Percentiles rank a stretch among this genome's conserved stretches.
These are phyloP conservation scores for Lethrus apterus DNA, from an alignment of 1,140 invertebrate genomes.

Conservation along the genomic window DNA sequence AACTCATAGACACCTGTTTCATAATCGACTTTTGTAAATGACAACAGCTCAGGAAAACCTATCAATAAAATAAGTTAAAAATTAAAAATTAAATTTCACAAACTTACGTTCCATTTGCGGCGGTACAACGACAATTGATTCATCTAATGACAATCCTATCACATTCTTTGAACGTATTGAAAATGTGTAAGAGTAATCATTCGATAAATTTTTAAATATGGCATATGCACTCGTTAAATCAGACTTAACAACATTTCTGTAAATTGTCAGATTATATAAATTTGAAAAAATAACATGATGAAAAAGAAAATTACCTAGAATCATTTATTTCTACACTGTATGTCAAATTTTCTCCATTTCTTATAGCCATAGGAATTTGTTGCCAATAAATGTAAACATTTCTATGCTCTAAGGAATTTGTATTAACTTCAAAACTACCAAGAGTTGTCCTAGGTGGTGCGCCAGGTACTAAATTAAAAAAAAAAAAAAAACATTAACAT, in stretches of 20 bases:
- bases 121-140: slow-evolving; percentile 54
- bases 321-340: slow-evolving; percentile 42
- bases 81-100: slow-evolving; percentile 10
- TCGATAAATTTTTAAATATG: slow-evolving; percentile 45
- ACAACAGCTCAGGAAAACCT: slow-evolving; percentile 47
- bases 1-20: slow-evolving; percentile 59
- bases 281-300: no score
- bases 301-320: no score
- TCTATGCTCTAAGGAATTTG: slow-evolving; percentile 42
- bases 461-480: slow-evolving; percentile 43
- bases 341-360: slow-evolving; percentile 51
- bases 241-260: slow-evolving; percentile 33
- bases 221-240: slow-evolving; percentile 47
- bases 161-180: slow-evolving; percentile 49
- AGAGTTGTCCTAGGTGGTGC: slow-evolving; percentile 53
- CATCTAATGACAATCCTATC: slow-evolving; percentile 48
- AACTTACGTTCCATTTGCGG: slow-evolving; percentile 47
- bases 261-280: no score
- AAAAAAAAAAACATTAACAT: no score
- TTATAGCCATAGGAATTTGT: slow-evolving; percentile 50
- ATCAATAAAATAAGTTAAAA: slow-evolving; percentile 23
- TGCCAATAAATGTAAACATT: slow-evolving; percentile 65
- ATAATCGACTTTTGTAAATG: slow-evolving; percentile 61
- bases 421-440: slow-evolving; percentile 53
- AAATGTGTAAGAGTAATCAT: slow-evolving; percentile 44